Evolutionary conservation across 2,888 invertebrate genomes (phyloP).

Genomic region (Agrochola macilenta): DNA sequence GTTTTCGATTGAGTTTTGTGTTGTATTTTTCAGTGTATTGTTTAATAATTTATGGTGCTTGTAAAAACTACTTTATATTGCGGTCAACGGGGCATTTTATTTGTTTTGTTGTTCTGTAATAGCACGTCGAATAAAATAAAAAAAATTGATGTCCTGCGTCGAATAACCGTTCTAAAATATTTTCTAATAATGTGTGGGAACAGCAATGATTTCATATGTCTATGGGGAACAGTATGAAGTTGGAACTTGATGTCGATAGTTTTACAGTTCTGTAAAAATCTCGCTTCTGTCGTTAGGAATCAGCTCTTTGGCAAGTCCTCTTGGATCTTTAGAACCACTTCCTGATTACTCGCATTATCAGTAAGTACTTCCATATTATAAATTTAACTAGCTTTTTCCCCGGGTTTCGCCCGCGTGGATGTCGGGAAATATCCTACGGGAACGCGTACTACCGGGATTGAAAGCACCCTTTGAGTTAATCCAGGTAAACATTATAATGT

Average conservation of each 20-base stretch:
- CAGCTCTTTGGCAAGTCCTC: neutral
- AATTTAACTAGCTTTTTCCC: too few species aligned
- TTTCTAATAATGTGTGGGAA: neutral
- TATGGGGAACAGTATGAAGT: neutral
- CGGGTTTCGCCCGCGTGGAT: too few species aligned
- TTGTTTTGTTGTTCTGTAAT: constrained; percentile 1
- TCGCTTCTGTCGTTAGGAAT: neutral
- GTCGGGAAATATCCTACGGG: too few species aligned
- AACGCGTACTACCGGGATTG: too few species aligned
- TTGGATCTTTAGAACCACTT: neutral
- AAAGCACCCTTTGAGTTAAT: too few species aligned
- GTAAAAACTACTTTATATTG: neutral
- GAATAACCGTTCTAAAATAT: neutral
- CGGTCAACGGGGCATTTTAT: neutral
- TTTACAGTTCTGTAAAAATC: neutral
- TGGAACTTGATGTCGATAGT: neutral
- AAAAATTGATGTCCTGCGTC: constrained; percentile 1
- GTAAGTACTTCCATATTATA: neutral
- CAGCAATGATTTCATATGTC: too few species aligned
- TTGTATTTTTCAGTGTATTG: neutral
- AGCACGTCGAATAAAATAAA: neutral
- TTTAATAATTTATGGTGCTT: neutral
- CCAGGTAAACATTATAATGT: too few species aligned
- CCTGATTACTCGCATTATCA: neutral
- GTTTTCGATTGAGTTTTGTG: neutral